Evolutionary conservation across 2,888 invertebrate species (phyloP), one percentile per base, ranked within the genome.

Genomic region (Sarcophaga rosellei): DNA sequence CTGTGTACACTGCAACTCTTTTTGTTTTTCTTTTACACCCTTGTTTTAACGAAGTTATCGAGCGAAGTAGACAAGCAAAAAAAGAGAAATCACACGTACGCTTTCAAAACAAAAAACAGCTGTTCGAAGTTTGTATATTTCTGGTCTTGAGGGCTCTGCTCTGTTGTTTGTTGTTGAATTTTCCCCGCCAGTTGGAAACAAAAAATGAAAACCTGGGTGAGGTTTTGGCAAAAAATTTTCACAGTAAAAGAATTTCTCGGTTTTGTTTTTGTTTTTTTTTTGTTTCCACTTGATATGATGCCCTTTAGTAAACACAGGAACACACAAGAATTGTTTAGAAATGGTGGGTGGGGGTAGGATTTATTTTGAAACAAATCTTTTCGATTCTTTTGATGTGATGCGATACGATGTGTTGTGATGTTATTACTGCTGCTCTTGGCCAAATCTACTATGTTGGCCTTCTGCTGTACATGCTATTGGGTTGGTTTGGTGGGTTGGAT

Each of bases 51-150:
- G 53, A 53, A 53, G 53, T 53, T 53, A 3, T 53, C 4, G 1
- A 15, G 53, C 12, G 53, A 53, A 53, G 53, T 47, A 66, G 12
- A 17, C 12, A 25, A 25, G 12, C 68, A 10, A 15, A 23, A 61
- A 66, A n/a, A 17, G 17, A 25, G 17, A 73, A 15, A 15, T 53
- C 53, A 15, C 35, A 69, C 11, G 11, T 70, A 10, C 35, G 8
- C 0, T 35, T 35, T 35, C 35, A 70, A 45, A 80, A 62, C 66
- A 75, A 75, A 74, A 74, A 85, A 78, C 85, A 85, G 85, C 85
- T 85, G 85, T 85, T 85, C 35, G 53, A 53, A 73, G 69, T 81
- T 81, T 68, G 66, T 63, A 10, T 35, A 35, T 23, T 63, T 61
- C 53, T 61, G 35, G 73, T 70, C 45, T 78, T 59, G 72, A 84